phyloP scores from a whole-genome alignment of 2,113 vertebrate species.

The Romanogobio albipinnatus region DNA sequence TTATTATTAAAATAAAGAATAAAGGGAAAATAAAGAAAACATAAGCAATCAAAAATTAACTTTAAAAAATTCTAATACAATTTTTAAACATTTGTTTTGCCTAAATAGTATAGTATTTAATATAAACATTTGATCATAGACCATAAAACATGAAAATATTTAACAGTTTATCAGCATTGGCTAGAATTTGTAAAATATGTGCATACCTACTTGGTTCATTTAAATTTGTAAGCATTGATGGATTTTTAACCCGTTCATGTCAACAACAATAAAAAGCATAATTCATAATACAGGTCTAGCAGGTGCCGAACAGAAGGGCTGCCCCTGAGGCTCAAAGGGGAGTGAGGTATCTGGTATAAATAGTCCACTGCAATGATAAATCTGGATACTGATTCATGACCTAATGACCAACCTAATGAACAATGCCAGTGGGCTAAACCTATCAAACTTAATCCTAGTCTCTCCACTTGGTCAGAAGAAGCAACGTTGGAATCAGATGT shows the following conservation, averaged over 20 bases:
- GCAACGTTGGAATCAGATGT: constrained; percentile 10
- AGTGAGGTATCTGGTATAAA: constrained; percentile 12
- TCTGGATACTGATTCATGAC: constrained; percentile 39
- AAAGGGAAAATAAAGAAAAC: no score
- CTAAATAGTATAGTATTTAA: no score
- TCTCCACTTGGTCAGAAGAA: constrained; percentile 13
- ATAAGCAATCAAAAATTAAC: no score
- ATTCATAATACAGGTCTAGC: neutral
- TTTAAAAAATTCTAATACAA: no score
- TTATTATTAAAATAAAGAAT: no score
- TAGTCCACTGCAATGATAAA: neutral
- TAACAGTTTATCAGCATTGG: no score
- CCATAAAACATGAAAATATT: no score
- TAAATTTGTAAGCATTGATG: neutral
- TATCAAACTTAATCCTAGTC: neutral
- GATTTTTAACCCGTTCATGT: neutral
- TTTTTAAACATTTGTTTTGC: no score
- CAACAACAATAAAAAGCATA: neutral
- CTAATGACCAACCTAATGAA: constrained; percentile 22
- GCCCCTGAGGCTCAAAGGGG: neutral
- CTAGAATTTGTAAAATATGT: no score
- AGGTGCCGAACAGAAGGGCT: neutral
- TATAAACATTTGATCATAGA: no score
- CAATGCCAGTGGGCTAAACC: constrained; percentile 4
- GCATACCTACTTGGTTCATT: neutral